Evolutionary conservation across 2,113 vertebrate species (phyloP).

Genomic region (Eretmochelys imbricata): DNA sequence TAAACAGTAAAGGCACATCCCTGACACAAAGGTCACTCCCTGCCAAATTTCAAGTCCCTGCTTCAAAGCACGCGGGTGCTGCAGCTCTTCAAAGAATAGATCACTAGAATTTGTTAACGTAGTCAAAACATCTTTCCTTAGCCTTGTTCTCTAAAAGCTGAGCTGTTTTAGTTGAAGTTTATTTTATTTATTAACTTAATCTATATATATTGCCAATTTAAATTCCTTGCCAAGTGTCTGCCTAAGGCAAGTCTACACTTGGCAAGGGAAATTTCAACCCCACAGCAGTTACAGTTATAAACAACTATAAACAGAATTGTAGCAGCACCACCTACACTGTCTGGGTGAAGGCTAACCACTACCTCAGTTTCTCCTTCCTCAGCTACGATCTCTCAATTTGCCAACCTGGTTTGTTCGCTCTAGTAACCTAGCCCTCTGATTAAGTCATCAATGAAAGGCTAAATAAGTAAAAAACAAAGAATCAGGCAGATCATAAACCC

Average conservation of each 20-base stretch:
- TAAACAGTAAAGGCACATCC: background rate
- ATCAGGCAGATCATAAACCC: background rate
- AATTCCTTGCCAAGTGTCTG: background rate
- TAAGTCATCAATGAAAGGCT: background rate
- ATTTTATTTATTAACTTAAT: background rate
- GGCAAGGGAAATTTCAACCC: too few species aligned
- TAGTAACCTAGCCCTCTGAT: background rate
- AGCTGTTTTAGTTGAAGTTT: background rate
- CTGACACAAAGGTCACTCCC: slow-evolving; percentile 29
- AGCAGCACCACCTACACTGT: background rate
- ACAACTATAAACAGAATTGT: background rate
- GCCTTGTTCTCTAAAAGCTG: too few species aligned
- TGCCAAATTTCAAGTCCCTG: slow-evolving; percentile 9
- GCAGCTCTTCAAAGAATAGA: slow-evolving; percentile 14
- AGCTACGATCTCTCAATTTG: background rate
- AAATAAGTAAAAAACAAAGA: background rate
- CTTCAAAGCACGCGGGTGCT: background rate
- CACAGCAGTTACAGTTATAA: background rate
- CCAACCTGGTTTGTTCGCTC: background rate
- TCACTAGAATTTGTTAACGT: background rate
- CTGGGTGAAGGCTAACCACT: background rate
- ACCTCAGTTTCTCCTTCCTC: background rate
- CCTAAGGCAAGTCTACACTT: too few species aligned
- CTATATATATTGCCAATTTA: background rate
- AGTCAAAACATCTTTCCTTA: background rate